phyloP scores from a whole-genome alignment of 2,797 vertebrate genomes.

The Typhlichthys eigenmanni region DNA sequence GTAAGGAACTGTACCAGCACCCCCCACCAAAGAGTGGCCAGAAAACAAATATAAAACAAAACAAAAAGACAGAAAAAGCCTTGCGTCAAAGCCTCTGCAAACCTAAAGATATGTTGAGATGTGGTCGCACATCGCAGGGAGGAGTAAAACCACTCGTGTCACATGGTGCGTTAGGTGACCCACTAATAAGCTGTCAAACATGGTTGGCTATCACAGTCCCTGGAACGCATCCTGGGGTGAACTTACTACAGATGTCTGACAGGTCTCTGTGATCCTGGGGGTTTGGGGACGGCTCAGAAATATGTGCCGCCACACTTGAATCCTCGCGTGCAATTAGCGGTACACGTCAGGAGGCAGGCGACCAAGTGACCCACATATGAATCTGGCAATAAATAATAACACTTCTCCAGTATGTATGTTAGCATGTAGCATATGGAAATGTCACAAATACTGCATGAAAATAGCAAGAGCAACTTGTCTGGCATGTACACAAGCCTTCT shows the following conservation, averaged over 20 bases:
- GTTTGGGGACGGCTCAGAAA: conserved; percentile 40
- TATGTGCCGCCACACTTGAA: conserved; percentile 19
- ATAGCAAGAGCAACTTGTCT: too few species aligned
- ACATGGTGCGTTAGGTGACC: conserved; percentile 1
- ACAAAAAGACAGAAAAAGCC: neutral
- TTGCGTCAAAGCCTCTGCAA: conserved; percentile 3
- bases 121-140: conserved; percentile 17
- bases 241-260: conserved; percentile 41
- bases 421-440: neutral
- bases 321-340: conserved; percentile 46
- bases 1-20: neutral
- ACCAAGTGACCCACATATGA: conserved; percentile 66
- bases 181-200: conserved; percentile 37
- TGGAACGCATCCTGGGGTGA: conserved; percentile 2
- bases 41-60: neutral
- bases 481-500: too few species aligned
- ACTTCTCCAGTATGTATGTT: neutral
- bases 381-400: conserved; percentile 11
- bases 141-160: neutral
- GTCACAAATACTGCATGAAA: neutral
- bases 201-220: conserved; percentile 15
- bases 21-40: neutral
- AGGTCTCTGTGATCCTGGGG: conserved; percentile 38
- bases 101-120: conserved; percentile 51
- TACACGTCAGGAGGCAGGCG: conserved; percentile 41